Evolutionary conservation across 2,797 vertebrate genomes (phyloP).

Genomic region (Tiaroga cobitis): DNA sequence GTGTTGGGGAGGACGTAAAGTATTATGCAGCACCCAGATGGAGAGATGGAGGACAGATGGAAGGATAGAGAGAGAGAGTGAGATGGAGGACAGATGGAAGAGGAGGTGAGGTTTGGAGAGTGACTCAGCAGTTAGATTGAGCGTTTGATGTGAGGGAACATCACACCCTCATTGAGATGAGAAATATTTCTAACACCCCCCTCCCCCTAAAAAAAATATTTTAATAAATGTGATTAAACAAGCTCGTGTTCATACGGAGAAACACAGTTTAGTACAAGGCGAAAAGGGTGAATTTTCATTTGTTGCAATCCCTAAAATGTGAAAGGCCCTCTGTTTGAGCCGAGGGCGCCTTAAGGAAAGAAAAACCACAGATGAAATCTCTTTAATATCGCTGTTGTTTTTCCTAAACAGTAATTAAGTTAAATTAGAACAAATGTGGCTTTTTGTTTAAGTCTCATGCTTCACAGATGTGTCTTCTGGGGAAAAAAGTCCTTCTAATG

Average conservation of each 20-base stretch:
- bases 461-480: background rate
- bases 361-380: background rate
- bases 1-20: conserved; percentile 13
- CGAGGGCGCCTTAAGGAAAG: background rate
- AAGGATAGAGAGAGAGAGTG: conserved; percentile 38
- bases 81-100: conserved; percentile 47
- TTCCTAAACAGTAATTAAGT: background rate
- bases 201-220: background rate
- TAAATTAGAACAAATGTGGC: background rate
- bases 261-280: background rate
- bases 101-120: conserved; percentile 45
- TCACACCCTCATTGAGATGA: conserved; percentile 77
- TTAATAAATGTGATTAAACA: conserved; percentile 6
- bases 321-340: background rate
- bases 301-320: background rate
- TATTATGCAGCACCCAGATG: conserved; percentile 32
- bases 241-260: background rate
- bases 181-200: conserved; percentile 53
- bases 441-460: conserved; percentile 13
- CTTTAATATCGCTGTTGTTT: background rate
- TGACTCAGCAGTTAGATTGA: conserved; percentile 58
- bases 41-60: conserved; percentile 53
- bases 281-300: background rate
- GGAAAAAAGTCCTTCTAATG: background rate
- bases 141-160: conserved; percentile 77